phyloP scores from a whole-genome alignment of 2,797 vertebrate species.

The Anabacerthia variegaticeps region DNA sequence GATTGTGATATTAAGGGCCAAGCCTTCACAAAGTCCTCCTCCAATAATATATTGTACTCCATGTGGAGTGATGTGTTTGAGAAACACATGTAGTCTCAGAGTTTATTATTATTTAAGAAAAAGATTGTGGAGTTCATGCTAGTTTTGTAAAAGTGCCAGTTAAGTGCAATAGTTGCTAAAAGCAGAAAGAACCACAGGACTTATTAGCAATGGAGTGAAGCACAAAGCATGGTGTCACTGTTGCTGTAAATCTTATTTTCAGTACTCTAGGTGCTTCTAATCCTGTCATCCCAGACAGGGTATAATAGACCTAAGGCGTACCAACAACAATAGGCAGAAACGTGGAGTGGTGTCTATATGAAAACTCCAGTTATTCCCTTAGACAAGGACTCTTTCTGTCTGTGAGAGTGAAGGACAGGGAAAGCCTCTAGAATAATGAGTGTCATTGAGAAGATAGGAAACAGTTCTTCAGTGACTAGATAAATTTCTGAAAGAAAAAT shows the following conservation, averaged over 20 bases:
- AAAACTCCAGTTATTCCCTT: background rate
- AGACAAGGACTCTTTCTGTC: background rate
- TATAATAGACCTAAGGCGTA: background rate
- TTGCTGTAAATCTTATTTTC: background rate
- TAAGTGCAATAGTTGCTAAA: background rate
- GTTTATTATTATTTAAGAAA: background rate
- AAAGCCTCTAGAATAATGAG: background rate
- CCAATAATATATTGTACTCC: accelerated
- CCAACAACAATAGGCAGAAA: background rate
- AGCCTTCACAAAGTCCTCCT: background rate
- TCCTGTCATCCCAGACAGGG: background rate
- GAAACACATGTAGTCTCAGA: background rate
- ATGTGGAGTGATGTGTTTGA: background rate
- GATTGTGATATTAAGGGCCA: background rate
- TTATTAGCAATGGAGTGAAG: background rate
- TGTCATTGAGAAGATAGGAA: background rate
- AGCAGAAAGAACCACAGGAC: background rate
- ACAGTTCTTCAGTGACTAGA: background rate
- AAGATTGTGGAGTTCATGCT: background rate
- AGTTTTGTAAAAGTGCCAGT: background rate
- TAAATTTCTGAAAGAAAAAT: background rate
- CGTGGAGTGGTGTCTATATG: background rate
- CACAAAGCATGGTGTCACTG: background rate
- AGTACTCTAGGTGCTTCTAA: background rate
- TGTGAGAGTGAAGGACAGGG: background rate